Base-by-base conservation (phyloP, 2,888 invertebrate species). In the Alviniconcha strummeri region DNA sequence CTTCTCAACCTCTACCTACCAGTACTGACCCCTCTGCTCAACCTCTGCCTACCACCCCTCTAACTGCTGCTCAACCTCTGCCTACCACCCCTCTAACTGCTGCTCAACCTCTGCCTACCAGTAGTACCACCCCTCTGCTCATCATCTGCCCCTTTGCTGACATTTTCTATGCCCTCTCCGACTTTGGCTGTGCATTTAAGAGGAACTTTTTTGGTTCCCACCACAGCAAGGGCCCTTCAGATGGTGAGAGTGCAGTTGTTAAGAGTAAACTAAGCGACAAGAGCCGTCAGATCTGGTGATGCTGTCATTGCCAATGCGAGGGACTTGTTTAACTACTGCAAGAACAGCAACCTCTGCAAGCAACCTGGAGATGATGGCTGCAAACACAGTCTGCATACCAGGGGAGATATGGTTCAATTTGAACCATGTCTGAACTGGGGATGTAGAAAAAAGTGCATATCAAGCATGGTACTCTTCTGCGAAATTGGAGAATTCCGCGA, bases 91-190 rank as follows among this genome's bases (percentile, higher is more conserved):
- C 36, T 36, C 36, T 36, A 3, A 0, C 36, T 36, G 36, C 36
- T 36, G 36, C 36, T 36, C 36, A 36, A 36, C 36, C 36, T 36
- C 36, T 36, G 0, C 3, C 36, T n/a, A n/a, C n/a, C n/a, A n/a
- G n/a, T n/a, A n/a, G n/a, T 36, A 36, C 36, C 36, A 36, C 36
- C 36, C 36, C 36, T 36, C 36, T 36, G n/a, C n/a, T n/a, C n/a
- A n/a, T n/a, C n/a, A n/a, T n/a, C n/a, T n/a, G n/a, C n/a, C 80
- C 80, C 56, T 80, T 80, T 56, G 72, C 71, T 19, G 80, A 80
- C n/a, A 17, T 82, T 9, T 5, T 76, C 13, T 36, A 52, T 13
- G 17, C 19, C 8, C 15, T 17, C 7, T 2, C 17, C 4, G 82
- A 82, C 64, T 55, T 67, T 19, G 67, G n/a, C 15, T n/a, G 56